Evolutionary conservation across 2,797 vertebrate genomes (phyloP).

Genomic region (Pristis pectinata): DNA sequence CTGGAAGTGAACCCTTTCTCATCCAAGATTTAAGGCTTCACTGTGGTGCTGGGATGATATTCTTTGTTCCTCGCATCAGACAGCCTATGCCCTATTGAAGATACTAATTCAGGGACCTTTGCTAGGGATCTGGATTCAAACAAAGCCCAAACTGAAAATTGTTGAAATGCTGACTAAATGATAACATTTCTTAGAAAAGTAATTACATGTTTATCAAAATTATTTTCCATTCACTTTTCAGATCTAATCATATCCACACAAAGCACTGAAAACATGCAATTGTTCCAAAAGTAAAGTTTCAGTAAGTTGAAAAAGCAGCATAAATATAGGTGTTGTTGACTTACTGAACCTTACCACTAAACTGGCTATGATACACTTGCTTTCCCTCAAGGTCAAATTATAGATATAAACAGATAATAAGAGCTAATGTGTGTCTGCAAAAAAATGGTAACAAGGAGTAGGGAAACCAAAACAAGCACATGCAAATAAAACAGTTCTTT

Average conservation of each 20-base stretch:
- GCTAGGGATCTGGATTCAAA: background rate
- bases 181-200: conserved; percentile 16
- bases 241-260: conserved; percentile 6
- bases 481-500: background rate
- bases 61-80: background rate
- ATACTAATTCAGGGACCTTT: background rate
- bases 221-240: conserved; percentile 34
- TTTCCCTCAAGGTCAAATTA: conserved; percentile 17
- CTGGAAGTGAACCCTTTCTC: background rate
- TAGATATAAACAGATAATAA: conserved; percentile 1
- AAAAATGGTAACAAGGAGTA: conserved; percentile 10
- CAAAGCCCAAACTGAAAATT: background rate
- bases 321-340: conserved; percentile 7
- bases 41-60: too few species aligned
- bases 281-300: background rate
- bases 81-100: background rate
- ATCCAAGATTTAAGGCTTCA: background rate
- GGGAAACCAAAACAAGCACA: background rate
- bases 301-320: background rate
- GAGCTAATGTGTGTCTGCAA: conserved; percentile 6
- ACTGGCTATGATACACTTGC: background rate
- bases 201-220: conserved; percentile 11
- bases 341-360: background rate
- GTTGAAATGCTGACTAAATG: conserved; percentile 18
- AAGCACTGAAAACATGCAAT: conserved; percentile 22